Percentiles rank a stretch among this genome's conserved stretches.
Conservation (phyloP, 2,113 vertebrate genomes). For the Cnemophilus loriae region DNA sequence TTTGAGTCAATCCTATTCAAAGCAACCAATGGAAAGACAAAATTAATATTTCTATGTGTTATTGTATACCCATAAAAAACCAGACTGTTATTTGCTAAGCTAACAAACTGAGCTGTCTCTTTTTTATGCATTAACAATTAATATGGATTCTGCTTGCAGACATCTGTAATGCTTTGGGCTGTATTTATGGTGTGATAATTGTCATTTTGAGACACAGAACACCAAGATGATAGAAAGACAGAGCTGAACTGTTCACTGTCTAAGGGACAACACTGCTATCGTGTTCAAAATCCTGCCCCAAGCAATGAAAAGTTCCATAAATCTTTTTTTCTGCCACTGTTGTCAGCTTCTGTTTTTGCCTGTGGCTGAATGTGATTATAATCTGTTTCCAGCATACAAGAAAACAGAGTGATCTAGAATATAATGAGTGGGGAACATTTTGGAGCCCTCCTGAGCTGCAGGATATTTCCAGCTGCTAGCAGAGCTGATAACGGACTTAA, state of each 20-base stretch:
- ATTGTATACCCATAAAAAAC: background rate
- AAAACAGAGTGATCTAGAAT: conserved; percentile 51
- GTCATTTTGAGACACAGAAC: conserved; percentile 63
- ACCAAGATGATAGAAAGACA: conserved; percentile 67
- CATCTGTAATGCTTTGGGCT: conserved; percentile 73
- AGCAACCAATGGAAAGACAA: conserved; percentile 4
- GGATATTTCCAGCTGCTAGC: conserved; percentile 62
- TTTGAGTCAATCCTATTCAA: background rate
- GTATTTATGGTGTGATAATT: conserved; percentile 69
- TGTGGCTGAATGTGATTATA: conserved; percentile 57
- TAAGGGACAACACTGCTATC: conserved; percentile 61
- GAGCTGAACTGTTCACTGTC: conserved; percentile 44
- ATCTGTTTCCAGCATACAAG: conserved; percentile 31
- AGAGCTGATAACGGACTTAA: conserved; percentile 36
- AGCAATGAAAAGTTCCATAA: conserved; percentile 61
- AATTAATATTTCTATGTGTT: conserved; percentile 22
- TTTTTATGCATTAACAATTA: conserved; percentile 72
- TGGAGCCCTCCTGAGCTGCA: conserved; percentile 35
- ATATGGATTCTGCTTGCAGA: conserved; percentile 69
- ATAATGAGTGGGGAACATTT: conserved; percentile 42
- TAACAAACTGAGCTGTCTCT: conserved; percentile 48
- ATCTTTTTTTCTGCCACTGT: conserved; percentile 43
- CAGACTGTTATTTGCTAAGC: conserved; percentile 44
- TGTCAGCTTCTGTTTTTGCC: conserved; percentile 50
- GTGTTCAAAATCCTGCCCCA: conserved; percentile 57